These are phyloP conservation scores for Protonemura montana DNA, from an alignment of 2,888 invertebrate genomes.

Conservation along the genomic window DNA sequence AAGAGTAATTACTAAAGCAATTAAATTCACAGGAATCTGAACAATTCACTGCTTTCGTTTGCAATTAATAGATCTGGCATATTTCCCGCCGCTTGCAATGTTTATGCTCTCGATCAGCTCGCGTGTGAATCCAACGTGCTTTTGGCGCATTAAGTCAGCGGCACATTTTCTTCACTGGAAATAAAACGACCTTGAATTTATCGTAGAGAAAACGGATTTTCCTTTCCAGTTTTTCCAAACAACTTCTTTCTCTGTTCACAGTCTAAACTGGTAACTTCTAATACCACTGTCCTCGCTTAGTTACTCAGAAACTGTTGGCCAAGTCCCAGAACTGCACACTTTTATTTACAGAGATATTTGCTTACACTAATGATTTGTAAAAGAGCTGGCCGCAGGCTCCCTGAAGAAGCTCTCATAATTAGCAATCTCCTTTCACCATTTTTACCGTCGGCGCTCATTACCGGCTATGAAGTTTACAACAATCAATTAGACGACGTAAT, in stretches of 20 bases:
- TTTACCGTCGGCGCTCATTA: background rate
- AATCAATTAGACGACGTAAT: background rate
- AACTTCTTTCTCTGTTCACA: background rate
- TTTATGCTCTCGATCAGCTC: background rate
- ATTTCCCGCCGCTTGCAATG: background rate
- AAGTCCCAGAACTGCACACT: background rate
- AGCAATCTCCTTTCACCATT: constrained; percentile 4
- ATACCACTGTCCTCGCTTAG: background rate
- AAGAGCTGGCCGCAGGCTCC: background rate
- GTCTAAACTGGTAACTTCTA: background rate
- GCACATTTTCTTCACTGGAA: background rate
- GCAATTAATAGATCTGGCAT: background rate
- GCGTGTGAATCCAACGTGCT: background rate
- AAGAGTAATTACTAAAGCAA: background rate
- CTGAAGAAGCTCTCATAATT: background rate
- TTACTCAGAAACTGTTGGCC: background rate
- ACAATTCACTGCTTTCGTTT: background rate
- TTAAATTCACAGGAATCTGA: background rate
- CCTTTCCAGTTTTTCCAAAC: background rate
- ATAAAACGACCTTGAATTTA: background rate
- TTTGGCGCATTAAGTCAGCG: background rate
- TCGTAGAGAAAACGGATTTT: background rate
- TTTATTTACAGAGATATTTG: background rate
- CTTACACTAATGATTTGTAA: background rate
- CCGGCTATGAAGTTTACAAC: background rate